Percentiles rank a stretch among this genome's conserved stretches.
These are phyloP conservation scores for Goniozus legneri DNA, from an alignment of 1,140 invertebrate species.

Conservation along the genomic window DNA sequence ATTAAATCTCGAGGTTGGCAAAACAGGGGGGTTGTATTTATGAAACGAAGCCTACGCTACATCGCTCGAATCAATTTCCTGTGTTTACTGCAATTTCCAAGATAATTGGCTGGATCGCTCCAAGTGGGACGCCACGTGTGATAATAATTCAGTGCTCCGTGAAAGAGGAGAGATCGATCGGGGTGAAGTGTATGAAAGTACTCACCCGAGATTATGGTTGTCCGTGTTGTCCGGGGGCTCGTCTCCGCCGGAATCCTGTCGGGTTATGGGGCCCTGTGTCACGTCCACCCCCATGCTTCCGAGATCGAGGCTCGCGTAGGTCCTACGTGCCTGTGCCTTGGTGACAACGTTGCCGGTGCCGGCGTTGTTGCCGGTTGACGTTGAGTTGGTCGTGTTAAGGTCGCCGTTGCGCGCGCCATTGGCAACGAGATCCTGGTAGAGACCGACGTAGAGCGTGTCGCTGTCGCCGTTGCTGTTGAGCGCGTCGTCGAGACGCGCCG, in stretches of 20 bases:
- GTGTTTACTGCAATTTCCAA: no score
- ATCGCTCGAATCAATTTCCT: no score
- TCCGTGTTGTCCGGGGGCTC: constrained; percentile 60
- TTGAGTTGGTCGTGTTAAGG: no score
- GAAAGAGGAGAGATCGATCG: no score
- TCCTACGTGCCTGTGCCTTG: constrained; percentile 56
- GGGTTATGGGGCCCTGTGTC: constrained; percentile 60
- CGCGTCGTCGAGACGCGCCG: constrained; percentile 71
- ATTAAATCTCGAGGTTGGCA: no score
- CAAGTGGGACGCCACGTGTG: no score
- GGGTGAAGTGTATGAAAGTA: constrained; percentile 1
- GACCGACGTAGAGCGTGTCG: constrained; percentile 57
- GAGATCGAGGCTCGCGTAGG: constrained; percentile 65
- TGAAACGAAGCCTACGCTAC: no score
- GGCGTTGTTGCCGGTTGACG: constrained; percentile 27
- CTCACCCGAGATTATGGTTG: constrained; percentile 57
- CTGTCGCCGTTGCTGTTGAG: constrained; percentile 69
- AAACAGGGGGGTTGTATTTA: no score
- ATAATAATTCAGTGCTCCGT: no score
- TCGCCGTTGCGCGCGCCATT: constrained; percentile 52
- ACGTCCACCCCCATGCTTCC: constrained; percentile 71
- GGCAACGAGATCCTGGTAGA: constrained; percentile 63
- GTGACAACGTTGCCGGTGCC: constrained; percentile 36
- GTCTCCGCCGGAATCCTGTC: constrained; percentile 57
- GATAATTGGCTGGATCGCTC: no score